Evolutionary conservation across 2,797 vertebrate genomes (phyloP).

Genomic region (Acipenser transmontanus): DNA sequence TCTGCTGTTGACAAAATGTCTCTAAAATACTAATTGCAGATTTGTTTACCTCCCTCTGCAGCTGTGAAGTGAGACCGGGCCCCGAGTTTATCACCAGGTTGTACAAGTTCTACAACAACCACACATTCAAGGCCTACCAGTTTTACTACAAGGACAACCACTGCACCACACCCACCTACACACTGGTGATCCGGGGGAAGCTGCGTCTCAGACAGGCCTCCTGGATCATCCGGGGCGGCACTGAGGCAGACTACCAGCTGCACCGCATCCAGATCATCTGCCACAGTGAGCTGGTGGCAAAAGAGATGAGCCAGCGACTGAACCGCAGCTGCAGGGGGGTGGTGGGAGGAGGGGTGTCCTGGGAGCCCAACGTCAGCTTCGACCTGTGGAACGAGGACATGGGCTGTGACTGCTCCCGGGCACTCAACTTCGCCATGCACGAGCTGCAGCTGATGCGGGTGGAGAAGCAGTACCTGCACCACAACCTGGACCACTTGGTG

Average conservation of each 20-base stretch:
- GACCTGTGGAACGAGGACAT: slow-evolving; percentile 82
- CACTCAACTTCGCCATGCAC: slow-evolving; percentile 89
- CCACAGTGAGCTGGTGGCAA: slow-evolving; percentile 66
- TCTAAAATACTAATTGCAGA: slow-evolving; percentile 3
- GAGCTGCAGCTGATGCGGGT: slow-evolving; percentile 89
- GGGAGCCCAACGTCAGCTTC: slow-evolving; percentile 66
- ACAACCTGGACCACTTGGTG: slow-evolving; percentile 82
- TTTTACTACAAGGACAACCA: slow-evolving; percentile 91
- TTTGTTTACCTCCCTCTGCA: slow-evolving; percentile 39
- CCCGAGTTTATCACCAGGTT: slow-evolving; percentile 92
- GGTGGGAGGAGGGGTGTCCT: slow-evolving; percentile 44
- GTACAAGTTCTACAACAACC: slow-evolving; percentile 85
- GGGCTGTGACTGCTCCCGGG: slow-evolving; percentile 71
- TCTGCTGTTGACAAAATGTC: too few species aligned
- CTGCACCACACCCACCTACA: slow-evolving; percentile 85
- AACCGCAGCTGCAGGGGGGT: slow-evolving; percentile 72
- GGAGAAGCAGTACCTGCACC: slow-evolving; percentile 88
- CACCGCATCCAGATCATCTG: slow-evolving; percentile 74
- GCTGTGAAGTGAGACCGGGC: slow-evolving; percentile 90
- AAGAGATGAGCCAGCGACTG: slow-evolving; percentile 68
- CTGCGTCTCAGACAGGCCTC: slow-evolving; percentile 85
- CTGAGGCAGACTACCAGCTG: slow-evolving; percentile 87
- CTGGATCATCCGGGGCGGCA: slow-evolving; percentile 92
- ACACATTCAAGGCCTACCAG: slow-evolving; percentile 88
- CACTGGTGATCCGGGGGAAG: slow-evolving; percentile 76